Percentiles rank a stretch among this genome's conserved stretches.
These are phyloP conservation scores for Sebastes cheni DNA, from an alignment of 2,797 vertebrate species.

Conservation along the genomic window DNA sequence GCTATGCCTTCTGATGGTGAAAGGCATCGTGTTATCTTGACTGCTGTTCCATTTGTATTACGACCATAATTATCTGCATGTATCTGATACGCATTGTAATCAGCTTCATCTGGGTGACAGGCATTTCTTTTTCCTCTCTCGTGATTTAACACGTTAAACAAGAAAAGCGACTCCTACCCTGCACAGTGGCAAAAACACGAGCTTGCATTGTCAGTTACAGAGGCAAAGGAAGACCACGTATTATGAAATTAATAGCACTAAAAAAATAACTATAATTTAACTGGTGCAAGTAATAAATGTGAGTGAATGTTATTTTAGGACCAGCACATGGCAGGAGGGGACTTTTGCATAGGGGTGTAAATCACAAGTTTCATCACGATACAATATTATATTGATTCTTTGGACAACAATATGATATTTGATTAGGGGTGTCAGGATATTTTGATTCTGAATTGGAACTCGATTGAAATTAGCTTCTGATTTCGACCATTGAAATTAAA, in stretches of 20 bases:
- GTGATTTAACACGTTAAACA: constrained; percentile 56
- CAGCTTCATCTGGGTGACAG: constrained; percentile 73
- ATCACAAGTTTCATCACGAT: background rate
- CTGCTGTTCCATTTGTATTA: constrained; percentile 74
- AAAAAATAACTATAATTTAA: background rate
- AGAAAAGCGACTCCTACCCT: constrained; percentile 50
- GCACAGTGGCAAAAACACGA: constrained; percentile 19
- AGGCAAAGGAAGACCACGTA: constrained; percentile 22
- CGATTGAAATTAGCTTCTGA: no score
- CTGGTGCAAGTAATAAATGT: background rate
- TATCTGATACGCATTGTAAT: constrained; percentile 78
- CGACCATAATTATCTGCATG: constrained; percentile 71
- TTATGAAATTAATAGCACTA: constrained; percentile 14
- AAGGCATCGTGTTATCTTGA: constrained; percentile 63
- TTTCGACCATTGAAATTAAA: no score
- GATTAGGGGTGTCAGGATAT: background rate
- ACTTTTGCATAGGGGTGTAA: background rate
- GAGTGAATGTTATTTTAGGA: background rate
- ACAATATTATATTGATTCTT: background rate
- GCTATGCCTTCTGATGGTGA: constrained; percentile 60
- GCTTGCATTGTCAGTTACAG: constrained; percentile 24
- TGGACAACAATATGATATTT: background rate
- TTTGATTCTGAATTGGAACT: background rate
- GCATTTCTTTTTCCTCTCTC: constrained; percentile 26
- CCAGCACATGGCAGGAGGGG: background rate